These are phyloP conservation scores for Campopleginae sp. DNA, from an alignment of 2,888 invertebrate species.

Conservation along the genomic window DNA sequence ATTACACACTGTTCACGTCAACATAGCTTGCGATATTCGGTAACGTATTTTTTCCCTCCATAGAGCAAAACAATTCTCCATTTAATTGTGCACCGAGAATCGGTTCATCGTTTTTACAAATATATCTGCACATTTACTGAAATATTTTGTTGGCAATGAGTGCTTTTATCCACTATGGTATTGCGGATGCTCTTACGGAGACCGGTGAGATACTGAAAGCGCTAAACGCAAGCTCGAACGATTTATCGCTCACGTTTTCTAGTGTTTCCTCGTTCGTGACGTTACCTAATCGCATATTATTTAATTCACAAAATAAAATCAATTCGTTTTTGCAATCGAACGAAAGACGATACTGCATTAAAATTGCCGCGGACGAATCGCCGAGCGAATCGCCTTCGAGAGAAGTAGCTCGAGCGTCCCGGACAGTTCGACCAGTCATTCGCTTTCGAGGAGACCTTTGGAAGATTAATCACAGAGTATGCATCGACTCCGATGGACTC, in stretches of 20 bases:
- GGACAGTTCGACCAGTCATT: not conserved
- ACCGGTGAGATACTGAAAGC: slow-evolving; percentile 74
- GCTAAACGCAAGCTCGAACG: slow-evolving; percentile 43
- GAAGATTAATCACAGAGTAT: not conserved
- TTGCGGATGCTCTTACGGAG: slow-evolving; percentile 61
- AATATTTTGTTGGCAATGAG: slow-evolving; percentile 10
- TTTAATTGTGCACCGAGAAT: not conserved
- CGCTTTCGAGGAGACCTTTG: not conserved
- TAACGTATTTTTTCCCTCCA: not conserved
- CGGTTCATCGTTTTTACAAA: not conserved
- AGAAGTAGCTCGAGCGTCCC: not conserved
- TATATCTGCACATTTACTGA: not conserved
- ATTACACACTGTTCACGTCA: not conserved
- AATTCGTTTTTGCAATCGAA: slow-evolving; percentile 41
- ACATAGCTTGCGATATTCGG: not conserved
- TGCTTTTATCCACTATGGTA: slow-evolving; percentile 76
- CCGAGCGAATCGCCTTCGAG: not conserved
- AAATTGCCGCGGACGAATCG: not conserved
- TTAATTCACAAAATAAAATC: slow-evolving; percentile 41
- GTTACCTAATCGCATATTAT: slow-evolving; percentile 47
- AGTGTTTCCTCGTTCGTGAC: slow-evolving; percentile 65
- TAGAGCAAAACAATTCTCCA: not conserved
- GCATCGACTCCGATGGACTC: too few species aligned
- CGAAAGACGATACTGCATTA: slow-evolving; percentile 22
- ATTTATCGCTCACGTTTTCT: slow-evolving; percentile 71